Conservation (phyloP, 64 coral and sea anemone species). For the Acropora yongei region DNA sequence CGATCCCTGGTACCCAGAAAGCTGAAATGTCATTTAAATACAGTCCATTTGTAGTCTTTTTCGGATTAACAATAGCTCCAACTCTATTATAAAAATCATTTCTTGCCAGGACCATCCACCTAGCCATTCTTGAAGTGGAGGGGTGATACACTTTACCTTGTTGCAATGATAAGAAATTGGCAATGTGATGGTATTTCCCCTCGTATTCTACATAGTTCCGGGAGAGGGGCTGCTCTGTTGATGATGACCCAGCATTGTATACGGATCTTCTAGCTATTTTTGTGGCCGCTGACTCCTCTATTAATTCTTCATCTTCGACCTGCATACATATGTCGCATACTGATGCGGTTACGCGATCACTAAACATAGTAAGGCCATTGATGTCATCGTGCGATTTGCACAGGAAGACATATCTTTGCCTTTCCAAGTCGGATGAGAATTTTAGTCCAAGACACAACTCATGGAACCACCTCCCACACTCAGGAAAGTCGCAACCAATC, state of each 20-base stretch:
- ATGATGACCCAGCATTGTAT: background rate
- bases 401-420: background rate
- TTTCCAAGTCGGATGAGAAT: background rate
- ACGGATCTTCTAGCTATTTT: background rate
- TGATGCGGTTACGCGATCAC: no score
- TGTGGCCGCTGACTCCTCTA: background rate
- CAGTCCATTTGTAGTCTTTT: background rate
- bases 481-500: slow-evolving; percentile 47
- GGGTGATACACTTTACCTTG: slow-evolving; percentile 51
- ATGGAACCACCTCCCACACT: slow-evolving; percentile 33
- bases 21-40: slow-evolving; percentile 12
- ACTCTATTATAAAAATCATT: no score
- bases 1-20: slow-evolving; percentile 22
- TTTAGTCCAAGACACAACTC: slow-evolving; percentile 15
- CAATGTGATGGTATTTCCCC: slow-evolving; percentile 38
- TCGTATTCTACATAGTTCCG: slow-evolving; percentile 64
- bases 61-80: background rate
- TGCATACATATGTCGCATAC: no score
- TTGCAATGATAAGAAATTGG: slow-evolving; percentile 51
- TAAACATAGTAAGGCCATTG: no score
- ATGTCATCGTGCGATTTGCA: background rate
- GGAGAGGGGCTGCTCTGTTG: background rate
- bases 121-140: background rate
- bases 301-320: no score
- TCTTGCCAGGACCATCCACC: background rate